These are phyloP conservation scores for Cepaea nemoralis DNA, from an alignment of 1,140 invertebrate genomes.

Conservation along the genomic window DNA sequence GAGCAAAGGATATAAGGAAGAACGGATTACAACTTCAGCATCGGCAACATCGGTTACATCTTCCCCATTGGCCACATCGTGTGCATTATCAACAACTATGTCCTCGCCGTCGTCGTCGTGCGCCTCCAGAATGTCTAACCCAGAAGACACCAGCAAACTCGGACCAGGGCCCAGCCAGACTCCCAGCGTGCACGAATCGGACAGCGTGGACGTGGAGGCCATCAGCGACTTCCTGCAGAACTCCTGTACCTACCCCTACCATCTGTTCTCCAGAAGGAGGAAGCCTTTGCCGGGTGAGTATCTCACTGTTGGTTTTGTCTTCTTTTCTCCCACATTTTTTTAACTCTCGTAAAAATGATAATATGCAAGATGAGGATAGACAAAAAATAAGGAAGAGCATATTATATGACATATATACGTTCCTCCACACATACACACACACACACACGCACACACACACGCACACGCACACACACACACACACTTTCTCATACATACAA, in stretches of 20 bases:
- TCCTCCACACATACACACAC: too few species aligned
- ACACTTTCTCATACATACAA: too few species aligned
- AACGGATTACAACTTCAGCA: background rate
- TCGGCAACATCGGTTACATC: background rate
- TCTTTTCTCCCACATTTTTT: too few species aligned
- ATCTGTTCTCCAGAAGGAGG: conserved; percentile 32
- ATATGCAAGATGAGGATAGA: too few species aligned
- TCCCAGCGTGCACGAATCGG: conserved; percentile 7
- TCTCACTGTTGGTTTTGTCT: too few species aligned
- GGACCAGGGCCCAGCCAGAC: background rate
- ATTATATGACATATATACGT: too few species aligned
- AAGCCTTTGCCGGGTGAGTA: conserved; percentile 28
- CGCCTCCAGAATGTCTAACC: conserved; percentile 9
- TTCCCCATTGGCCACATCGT: background rate
- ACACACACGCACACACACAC: too few species aligned
- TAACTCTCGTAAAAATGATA: too few species aligned
- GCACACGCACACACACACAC: too few species aligned
- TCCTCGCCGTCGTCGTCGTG: conserved; percentile 29
- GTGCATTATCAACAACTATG: background rate
- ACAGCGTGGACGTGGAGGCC: conserved; percentile 24
- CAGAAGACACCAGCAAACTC: background rate
- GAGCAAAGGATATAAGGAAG: background rate
- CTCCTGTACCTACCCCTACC: conserved; percentile 30
- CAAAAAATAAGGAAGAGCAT: too few species aligned
- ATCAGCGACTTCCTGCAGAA: conserved; percentile 10